These are phyloP conservation scores for Melanotaenia maccullochi DNA, from an alignment of 2,797 vertebrate species.

Conservation along the genomic window DNA sequence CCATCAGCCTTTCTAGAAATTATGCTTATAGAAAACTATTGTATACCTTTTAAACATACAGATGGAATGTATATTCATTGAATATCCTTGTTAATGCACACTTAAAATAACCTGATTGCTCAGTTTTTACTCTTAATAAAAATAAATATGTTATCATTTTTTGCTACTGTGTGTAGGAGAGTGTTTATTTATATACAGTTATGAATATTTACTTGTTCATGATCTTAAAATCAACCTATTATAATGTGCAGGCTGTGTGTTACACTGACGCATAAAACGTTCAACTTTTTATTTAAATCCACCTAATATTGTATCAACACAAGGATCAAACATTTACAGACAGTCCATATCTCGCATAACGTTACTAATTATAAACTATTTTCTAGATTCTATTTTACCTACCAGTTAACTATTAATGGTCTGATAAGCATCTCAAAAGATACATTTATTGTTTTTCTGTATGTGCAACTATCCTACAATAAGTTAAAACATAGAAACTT, in stretches of 20 bases:
- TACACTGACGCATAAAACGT: background rate
- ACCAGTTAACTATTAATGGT: background rate
- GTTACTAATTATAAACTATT: background rate
- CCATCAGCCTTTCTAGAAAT: conserved; percentile 62
- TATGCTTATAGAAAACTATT: conserved; percentile 49
- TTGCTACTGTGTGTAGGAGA: conserved; percentile 8
- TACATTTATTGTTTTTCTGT: no score
- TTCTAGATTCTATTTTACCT: background rate
- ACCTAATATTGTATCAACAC: background rate
- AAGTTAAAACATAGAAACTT: no score
- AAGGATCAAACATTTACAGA: background rate
- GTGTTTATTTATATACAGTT: conserved; percentile 1
- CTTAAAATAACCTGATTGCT: conserved; percentile 50
- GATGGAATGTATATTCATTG: conserved; percentile 79
- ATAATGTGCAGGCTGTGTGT: background rate
- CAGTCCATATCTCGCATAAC: background rate
- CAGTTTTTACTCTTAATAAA: conserved; percentile 81
- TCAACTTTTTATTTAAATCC: background rate
- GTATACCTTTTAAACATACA: conserved; percentile 69
- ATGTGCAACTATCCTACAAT: no score
- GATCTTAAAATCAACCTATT: background rate
- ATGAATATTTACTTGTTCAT: background rate
- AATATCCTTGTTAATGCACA: conserved; percentile 70
- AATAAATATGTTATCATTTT: conserved; percentile 35
- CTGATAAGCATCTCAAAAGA: no score